Percentiles rank a stretch among this genome's conserved stretches.
Conservation (phyloP, 1,140 invertebrate species). For the Planococcus citri region DNA sequence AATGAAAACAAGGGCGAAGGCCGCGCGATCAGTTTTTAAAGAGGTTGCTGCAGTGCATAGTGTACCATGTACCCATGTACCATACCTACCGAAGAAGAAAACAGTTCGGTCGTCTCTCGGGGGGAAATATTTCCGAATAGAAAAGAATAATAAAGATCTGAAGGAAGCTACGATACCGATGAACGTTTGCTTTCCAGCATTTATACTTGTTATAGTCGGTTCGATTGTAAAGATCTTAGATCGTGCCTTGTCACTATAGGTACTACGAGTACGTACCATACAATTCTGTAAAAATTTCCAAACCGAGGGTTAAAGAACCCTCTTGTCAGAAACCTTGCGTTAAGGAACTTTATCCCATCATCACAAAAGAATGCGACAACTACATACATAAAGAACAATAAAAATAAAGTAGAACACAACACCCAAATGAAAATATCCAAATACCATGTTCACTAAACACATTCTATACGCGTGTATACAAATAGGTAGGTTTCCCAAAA, state of each 20-base stretch:
- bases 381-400: neutral
- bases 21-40: neutral
- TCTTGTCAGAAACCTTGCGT: neutral
- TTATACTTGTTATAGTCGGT: neutral
- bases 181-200: neutral
- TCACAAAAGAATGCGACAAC: conserved; percentile 6
- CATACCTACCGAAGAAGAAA: too few relatives aligned
- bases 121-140: neutral
- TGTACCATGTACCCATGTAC: too few relatives aligned
- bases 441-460: neutral
- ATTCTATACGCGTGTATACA: neutral
- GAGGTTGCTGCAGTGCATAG: neutral
- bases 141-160: neutral
- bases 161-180: neutral
- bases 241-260: neutral
- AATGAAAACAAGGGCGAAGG: conserved; percentile 6
- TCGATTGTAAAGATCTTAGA: neutral
- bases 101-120: neutral
- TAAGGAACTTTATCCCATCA: neutral
- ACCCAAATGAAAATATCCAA: neutral
- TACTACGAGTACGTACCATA: too few relatives aligned
- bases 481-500: neutral
- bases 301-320: neutral
- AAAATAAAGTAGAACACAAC: conserved; percentile 2
- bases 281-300: neutral